These are phyloP conservation scores for Blera fallax DNA, from an alignment of 2,888 invertebrate genomes.

Conservation along the genomic window DNA sequence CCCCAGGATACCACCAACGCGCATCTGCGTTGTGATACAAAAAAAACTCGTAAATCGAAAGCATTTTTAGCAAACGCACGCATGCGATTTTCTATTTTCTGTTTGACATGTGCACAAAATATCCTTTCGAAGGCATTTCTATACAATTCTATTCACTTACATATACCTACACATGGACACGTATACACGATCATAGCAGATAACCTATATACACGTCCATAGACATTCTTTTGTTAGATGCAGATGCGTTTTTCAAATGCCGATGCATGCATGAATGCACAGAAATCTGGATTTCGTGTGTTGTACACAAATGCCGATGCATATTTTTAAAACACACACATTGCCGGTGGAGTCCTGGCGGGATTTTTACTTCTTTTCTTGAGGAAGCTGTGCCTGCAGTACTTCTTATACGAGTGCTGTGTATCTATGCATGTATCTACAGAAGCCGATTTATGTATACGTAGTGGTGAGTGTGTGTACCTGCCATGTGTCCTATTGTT, in stretches of 20 bases:
- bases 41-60: constrained; percentile 1
- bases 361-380: constrained; percentile 35
- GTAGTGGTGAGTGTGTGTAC: constrained; percentile 55
- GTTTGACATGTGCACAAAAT: constrained; percentile 31
- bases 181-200: not conserved
- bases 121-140: not conserved
- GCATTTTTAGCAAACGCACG: constrained; percentile 53
- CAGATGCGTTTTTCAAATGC: constrained; percentile 68
- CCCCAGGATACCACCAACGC: constrained; percentile 6
- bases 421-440: not conserved
- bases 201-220: constrained; percentile 24
- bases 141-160: not conserved
- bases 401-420: constrained; percentile 28
- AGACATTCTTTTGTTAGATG: constrained; percentile 53
- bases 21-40: constrained; percentile 24
- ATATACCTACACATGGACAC: not conserved
- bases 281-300: constrained; percentile 32
- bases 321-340: not conserved
- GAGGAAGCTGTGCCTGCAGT: constrained; percentile 55
- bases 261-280: constrained; percentile 62
- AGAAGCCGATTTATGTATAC: not conserved
- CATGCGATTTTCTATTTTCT: constrained; percentile 57
- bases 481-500: constrained; percentile 64
- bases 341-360: constrained; percentile 36
- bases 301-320: constrained; percentile 50